phyloP scores from a whole-genome alignment of 2,113 vertebrate genomes.

The Prionailurus bengalensis region DNA sequence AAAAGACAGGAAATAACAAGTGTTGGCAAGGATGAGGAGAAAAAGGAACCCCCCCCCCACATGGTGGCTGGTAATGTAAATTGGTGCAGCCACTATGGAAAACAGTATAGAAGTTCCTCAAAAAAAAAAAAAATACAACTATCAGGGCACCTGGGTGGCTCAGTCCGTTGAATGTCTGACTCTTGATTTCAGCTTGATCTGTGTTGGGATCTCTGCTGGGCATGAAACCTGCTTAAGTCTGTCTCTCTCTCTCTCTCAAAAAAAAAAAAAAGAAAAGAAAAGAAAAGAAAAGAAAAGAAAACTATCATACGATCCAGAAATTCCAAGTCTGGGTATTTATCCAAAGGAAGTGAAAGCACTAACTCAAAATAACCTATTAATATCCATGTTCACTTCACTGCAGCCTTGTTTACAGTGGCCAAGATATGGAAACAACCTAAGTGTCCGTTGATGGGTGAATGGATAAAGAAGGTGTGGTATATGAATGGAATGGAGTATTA shows the following conservation, averaged over 20 bases:
- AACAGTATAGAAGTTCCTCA: background rate
- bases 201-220: too few relatives aligned
- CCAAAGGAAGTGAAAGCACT: background rate
- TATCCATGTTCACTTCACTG: background rate
- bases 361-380: background rate
- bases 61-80: background rate
- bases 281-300: too few relatives aligned
- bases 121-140: background rate
- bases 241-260: too few relatives aligned
- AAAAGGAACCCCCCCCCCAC: background rate
- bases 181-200: too few relatives aligned
- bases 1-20: background rate
- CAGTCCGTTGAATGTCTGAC: too few relatives aligned
- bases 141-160: too few relatives aligned
- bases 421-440: background rate
- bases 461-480: background rate
- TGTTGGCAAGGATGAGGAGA: background rate
- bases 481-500: background rate
- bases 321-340: background rate
- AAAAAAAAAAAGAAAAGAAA: rapidly evolving
- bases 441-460: background rate
- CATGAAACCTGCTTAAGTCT: too few relatives aligned
- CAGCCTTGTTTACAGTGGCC: background rate
- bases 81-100: background rate
- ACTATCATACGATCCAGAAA: background rate